phyloP scores from a whole-genome alignment of 2,888 invertebrate genomes.

The Eupithecia abbreviata region DNA sequence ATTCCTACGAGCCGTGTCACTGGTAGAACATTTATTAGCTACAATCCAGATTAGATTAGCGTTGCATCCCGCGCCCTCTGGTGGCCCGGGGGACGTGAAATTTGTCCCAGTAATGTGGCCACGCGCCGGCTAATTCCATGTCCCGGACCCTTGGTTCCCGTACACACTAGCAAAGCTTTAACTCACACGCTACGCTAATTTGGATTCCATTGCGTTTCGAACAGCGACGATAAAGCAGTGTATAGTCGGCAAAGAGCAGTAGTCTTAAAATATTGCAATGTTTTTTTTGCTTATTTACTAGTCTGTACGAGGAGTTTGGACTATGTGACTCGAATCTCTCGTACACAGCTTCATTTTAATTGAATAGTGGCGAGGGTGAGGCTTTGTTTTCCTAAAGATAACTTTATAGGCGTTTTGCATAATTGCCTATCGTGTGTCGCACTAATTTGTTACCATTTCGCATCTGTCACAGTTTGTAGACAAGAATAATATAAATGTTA shows the following conservation, averaged over 20 bases:
- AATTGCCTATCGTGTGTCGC: conserved; percentile 73
- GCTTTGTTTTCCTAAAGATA: conserved; percentile 79
- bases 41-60: conserved; percentile 83
- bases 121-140: conserved; percentile 82
- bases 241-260: not conserved
- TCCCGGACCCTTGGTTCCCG: conserved; percentile 66
- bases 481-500: not conserved
- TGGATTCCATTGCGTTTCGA: conserved; percentile 17
- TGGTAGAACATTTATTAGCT: conserved; percentile 83
- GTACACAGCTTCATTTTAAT: conserved; percentile 80
- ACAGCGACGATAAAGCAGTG: not conserved
- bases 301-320: conserved; percentile 20
- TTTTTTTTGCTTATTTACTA: not conserved
- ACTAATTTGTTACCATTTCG: conserved; percentile 78
- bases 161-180: conserved; percentile 19
- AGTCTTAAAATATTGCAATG: conserved; percentile 5
- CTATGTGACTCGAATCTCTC: conserved; percentile 79
- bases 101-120: conserved; percentile 82
- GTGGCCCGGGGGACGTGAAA: conserved; percentile 71
- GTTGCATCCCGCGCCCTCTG: conserved; percentile 72
- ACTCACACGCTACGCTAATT: not conserved
- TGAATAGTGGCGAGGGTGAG: conserved; percentile 78
- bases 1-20: conserved; percentile 76
- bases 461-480: conserved; percentile 72
- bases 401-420: conserved; percentile 80